Conservation (phyloP, 2,888 invertebrate species). For the Tipula unca region DNA sequence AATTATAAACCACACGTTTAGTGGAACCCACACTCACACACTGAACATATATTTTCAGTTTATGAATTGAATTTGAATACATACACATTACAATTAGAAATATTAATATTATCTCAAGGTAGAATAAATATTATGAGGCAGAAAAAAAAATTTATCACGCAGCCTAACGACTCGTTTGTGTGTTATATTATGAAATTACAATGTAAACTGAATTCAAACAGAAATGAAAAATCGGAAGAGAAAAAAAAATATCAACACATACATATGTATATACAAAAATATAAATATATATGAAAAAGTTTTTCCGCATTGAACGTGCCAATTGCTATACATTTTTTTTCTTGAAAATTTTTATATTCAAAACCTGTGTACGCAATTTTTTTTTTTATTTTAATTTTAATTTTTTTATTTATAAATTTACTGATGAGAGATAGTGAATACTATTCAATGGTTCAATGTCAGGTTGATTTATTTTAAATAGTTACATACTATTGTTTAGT, state of each 20-base stretch:
- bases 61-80: not conserved
- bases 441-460: not conserved
- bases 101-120: not conserved
- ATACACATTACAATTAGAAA: not conserved
- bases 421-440: not conserved
- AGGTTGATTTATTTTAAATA: not conserved
- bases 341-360: conserved; percentile 2
- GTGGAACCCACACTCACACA: no score
- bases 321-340: not conserved
- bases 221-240: not conserved
- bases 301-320: conserved; percentile 19
- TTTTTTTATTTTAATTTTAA: not conserved
- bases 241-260: not conserved
- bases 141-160: not conserved
- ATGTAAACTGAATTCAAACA: not conserved
- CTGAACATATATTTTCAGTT: not conserved
- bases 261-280: not conserved
- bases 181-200: not conserved
- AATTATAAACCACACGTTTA: no score
- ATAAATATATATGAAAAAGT: not conserved
- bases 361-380: not conserved
- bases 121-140: not conserved
- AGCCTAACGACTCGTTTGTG: not conserved
- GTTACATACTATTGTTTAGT: not conserved
- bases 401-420: not conserved